phyloP scores from a whole-genome alignment of 2,888 invertebrate species.

The Drosophila neoperkinsi region DNA sequence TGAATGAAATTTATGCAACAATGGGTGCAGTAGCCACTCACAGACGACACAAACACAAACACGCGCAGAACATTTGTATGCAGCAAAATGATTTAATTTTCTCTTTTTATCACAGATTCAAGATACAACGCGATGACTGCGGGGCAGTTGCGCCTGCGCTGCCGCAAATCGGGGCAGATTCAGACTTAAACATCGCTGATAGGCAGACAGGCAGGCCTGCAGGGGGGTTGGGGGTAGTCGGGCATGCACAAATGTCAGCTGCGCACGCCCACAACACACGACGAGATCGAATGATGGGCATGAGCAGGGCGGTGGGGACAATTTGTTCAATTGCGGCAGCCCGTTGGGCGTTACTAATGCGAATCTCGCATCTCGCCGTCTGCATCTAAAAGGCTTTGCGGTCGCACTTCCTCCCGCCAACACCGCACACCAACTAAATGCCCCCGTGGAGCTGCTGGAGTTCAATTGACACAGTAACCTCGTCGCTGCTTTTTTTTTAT shows the following conservation, averaged over 20 bases:
- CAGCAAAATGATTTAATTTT: slow-evolving; percentile 42
- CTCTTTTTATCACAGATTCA: slow-evolving; percentile 28
- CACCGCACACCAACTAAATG: not conserved
- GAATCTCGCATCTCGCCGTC: slow-evolving; percentile 67
- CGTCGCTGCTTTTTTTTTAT: slow-evolving; percentile 52
- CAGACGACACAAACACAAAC: slow-evolving; percentile 17
- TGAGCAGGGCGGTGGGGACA: slow-evolving; percentile 24
- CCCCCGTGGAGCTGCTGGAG: slow-evolving; percentile 38
- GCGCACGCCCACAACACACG: slow-evolving; percentile 74
- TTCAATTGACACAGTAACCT: slow-evolving; percentile 78
- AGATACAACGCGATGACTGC: slow-evolving; percentile 17
- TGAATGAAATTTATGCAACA: slow-evolving; percentile 77
- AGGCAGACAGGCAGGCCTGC: slow-evolving; percentile 14
- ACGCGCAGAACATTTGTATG: slow-evolving; percentile 48
- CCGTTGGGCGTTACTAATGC: slow-evolving; percentile 74
- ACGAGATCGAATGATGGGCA: slow-evolving; percentile 33
- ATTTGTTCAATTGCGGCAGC: slow-evolving; percentile 80
- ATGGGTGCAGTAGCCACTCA: slow-evolving; percentile 65
- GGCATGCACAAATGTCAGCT: slow-evolving; percentile 63
- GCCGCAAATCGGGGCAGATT: slow-evolving; percentile 37
- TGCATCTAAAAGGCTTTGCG: slow-evolving; percentile 71
- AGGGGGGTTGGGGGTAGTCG: not conserved
- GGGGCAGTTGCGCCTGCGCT: slow-evolving; percentile 39
- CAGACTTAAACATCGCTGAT: slow-evolving; percentile 62
- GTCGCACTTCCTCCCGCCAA: slow-evolving; percentile 10